phyloP scores from a whole-genome alignment of 2,113 vertebrate genomes.

The Fulmarus glacialis region DNA sequence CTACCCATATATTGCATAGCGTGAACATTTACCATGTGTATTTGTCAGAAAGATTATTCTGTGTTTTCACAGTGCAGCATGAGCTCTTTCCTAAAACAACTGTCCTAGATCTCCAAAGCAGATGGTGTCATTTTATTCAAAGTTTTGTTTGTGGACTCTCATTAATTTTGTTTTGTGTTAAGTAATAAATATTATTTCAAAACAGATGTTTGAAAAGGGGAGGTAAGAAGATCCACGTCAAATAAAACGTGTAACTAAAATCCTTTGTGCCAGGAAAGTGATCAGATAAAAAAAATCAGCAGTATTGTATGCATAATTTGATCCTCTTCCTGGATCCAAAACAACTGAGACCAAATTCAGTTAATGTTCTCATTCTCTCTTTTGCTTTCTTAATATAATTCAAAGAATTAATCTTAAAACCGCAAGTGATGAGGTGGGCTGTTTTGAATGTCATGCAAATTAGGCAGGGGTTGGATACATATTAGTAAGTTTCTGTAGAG shows the following conservation, averaged over 20 bases:
- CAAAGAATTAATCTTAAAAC: neutral
- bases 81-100: neutral
- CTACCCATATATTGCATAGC: neutral
- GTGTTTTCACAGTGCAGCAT: constrained; percentile 1
- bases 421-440: neutral
- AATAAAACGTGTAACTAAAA: neutral
- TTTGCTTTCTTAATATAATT: neutral
- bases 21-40: constrained; percentile 12
- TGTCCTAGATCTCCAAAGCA: constrained; percentile 24
- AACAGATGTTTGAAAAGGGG: neutral
- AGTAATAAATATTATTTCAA: neutral
- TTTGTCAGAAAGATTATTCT: constrained; percentile 36
- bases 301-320: neutral
- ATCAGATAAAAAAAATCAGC: neutral
- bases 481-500: neutral
- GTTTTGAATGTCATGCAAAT: neutral
- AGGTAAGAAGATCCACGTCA: neutral
- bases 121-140: constrained; percentile 27
- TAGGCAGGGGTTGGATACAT: rapidly evolving
- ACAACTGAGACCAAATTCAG: neutral
- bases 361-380: neutral
- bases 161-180: neutral
- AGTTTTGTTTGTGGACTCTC: neutral
- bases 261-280: neutral
- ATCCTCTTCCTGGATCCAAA: neutral